phyloP scores from a whole-genome alignment of 2,113 vertebrate species.

The Megaleporinus macrocephalus region DNA sequence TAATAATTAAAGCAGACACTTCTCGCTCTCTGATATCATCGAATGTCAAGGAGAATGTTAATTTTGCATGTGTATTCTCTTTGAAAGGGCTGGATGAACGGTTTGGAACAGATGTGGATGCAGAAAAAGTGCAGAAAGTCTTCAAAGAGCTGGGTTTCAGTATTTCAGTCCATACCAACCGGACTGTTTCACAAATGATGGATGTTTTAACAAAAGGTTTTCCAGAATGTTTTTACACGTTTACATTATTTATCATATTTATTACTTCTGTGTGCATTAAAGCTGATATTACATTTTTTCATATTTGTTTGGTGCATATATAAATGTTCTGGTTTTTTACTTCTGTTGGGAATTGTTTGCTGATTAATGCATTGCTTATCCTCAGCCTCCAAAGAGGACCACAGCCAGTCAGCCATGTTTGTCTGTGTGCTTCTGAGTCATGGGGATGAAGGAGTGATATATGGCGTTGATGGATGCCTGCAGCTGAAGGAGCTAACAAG shows the following conservation, averaged over 20 bases:
- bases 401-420: slow-evolving; percentile 86
- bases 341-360: too few relatives aligned
- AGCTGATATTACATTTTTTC: neutral
- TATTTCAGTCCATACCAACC: slow-evolving; percentile 19
- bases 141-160: slow-evolving; percentile 51
- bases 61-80: neutral
- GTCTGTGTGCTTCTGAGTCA: slow-evolving; percentile 91
- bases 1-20: slow-evolving; percentile 44
- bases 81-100: slow-evolving; percentile 48
- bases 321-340: neutral
- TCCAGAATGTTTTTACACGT: neutral
- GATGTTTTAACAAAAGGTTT: slow-evolving; percentile 44
- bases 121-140: slow-evolving; percentile 9
- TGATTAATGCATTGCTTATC: slow-evolving; percentile 23
- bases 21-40: too few relatives aligned
- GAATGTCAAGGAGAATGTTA: neutral
- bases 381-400: slow-evolving; percentile 84
- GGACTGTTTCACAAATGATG: slow-evolving; percentile 36
- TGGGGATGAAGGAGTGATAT: slow-evolving; percentile 87
- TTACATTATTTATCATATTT: neutral
- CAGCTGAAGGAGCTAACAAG: slow-evolving; percentile 77
- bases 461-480: slow-evolving; percentile 81
- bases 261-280: too few relatives aligned
- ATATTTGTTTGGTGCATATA: neutral
- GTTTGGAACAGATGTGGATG: slow-evolving; percentile 55